phyloP scores from a whole-genome alignment of 2,888 invertebrate genomes.

The Sinelater perroti region DNA sequence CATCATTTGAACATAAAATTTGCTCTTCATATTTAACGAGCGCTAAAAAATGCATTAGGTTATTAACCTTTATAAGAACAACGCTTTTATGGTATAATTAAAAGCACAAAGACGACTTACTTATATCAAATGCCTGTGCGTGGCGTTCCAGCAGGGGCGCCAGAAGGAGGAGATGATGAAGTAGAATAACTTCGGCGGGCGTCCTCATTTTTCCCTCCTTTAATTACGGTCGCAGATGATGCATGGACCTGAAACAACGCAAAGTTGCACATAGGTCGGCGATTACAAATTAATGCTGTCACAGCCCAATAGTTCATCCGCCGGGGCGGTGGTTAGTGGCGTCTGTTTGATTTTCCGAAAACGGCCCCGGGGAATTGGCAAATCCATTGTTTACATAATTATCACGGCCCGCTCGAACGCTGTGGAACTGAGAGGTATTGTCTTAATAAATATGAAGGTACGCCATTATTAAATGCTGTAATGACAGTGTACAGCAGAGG shows the following conservation, averaged over 20 bases:
- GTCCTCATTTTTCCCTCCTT: conserved; percentile 42
- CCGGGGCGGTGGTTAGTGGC: conserved; percentile 23
- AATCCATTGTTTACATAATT: conserved; percentile 29
- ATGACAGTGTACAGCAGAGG: neutral
- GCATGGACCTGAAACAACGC: conserved; percentile 46
- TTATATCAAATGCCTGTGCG: conserved; percentile 38
- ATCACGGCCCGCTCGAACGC: conserved; percentile 14
- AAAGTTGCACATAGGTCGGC: conserved; percentile 13
- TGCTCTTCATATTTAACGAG: no score
- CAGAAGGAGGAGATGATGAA: conserved; percentile 28
- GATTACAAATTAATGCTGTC: conserved; percentile 15
- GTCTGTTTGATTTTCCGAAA: conserved; percentile 26
- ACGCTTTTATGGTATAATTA: no score
- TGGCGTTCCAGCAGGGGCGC: conserved; percentile 37
- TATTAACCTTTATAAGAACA: no score
- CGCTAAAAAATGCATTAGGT: no score
- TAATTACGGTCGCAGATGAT: conserved; percentile 33
- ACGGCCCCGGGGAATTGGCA: conserved; percentile 21
- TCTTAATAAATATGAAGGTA: conserved; percentile 24
- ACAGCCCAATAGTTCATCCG: neutral
- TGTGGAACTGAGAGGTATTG: conserved; percentile 24
- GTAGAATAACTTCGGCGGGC: conserved; percentile 31
- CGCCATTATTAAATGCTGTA: conserved; percentile 19
- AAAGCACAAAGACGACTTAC: conserved; percentile 29
- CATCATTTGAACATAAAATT: no score